Conservation (phyloP, 2,113 vertebrate genomes). For the Takifugu bimaculatus region DNA sequence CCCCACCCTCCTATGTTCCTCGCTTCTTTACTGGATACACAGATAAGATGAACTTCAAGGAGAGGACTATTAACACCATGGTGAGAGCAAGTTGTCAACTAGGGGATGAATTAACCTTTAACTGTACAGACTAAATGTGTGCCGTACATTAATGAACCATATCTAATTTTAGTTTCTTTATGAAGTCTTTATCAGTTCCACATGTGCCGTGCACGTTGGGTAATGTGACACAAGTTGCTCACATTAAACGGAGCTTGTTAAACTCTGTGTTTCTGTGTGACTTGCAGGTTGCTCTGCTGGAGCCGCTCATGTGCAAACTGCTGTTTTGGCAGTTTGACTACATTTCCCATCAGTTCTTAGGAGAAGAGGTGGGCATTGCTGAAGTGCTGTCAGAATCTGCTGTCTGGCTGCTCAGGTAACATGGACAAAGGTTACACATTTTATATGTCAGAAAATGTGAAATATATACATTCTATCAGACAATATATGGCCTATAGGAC, state of each 20-base stretch:
- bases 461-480: not conserved
- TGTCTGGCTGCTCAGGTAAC: slow-evolving; percentile 79
- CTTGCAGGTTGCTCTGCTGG: slow-evolving; percentile 59
- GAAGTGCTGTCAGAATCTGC: slow-evolving; percentile 68
- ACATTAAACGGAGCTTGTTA: not conserved
- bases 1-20: slow-evolving; percentile 74
- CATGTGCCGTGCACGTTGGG: not conserved
- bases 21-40: slow-evolving; percentile 71
- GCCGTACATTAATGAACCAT: too few species aligned
- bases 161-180: too few species aligned
- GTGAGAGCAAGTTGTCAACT: slow-evolving; percentile 13
- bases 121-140: too few species aligned
- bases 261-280: not conserved
- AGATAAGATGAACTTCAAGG: slow-evolving; percentile 79
- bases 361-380: slow-evolving; percentile 64
- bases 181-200: not conserved
- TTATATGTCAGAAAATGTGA: not conserved
- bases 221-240: too few species aligned
- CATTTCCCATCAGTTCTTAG: slow-evolving; percentile 68
- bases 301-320: slow-evolving; percentile 64
- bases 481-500: not conserved
- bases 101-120: too few species aligned
- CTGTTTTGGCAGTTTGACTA: slow-evolving; percentile 63
- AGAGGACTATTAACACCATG: slow-evolving; percentile 76
- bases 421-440: not conserved